Conservation (phyloP, 2,888 invertebrate genomes). For the Tridacna gigas region DNA sequence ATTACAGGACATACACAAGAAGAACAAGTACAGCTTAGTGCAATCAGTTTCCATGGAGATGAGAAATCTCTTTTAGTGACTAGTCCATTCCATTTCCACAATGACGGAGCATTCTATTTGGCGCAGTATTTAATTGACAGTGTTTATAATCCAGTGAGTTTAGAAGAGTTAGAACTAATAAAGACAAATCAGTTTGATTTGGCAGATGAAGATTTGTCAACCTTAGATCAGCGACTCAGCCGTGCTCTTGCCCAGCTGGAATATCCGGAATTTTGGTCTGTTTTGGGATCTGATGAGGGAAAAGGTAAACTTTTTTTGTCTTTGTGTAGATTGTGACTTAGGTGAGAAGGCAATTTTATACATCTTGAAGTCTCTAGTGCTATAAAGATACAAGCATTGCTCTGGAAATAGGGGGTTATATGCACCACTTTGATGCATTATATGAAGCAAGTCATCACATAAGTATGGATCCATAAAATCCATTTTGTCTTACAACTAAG, state of each 20-base stretch:
- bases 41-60: constrained; percentile 65
- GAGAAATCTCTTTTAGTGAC: constrained; percentile 60
- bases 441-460: no score
- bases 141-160: constrained; percentile 72
- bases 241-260: constrained; percentile 71
- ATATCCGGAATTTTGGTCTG: constrained; percentile 77
- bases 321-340: no score
- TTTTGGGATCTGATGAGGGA: constrained; percentile 71
- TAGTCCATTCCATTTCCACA: constrained; percentile 70
- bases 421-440: no score
- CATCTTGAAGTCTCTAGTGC: no score
- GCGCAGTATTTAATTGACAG: constrained; percentile 78
- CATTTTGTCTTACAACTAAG: no score
- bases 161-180: constrained; percentile 78
- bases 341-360: no score
- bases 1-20: constrained; percentile 74
- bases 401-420: no score
- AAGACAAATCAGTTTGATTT: constrained; percentile 79
- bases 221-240: constrained; percentile 76
- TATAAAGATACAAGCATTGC: no score
- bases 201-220: constrained; percentile 76
- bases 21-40: constrained; percentile 73
- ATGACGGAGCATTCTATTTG: constrained; percentile 76
- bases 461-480: no score
- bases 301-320: constrained; percentile 9